A percentile compares a stretch with the other conserved stretches of the same genome.
phyloP scores from a whole-genome alignment of 2,888 invertebrate species.

The Chirona hameri region DNA sequence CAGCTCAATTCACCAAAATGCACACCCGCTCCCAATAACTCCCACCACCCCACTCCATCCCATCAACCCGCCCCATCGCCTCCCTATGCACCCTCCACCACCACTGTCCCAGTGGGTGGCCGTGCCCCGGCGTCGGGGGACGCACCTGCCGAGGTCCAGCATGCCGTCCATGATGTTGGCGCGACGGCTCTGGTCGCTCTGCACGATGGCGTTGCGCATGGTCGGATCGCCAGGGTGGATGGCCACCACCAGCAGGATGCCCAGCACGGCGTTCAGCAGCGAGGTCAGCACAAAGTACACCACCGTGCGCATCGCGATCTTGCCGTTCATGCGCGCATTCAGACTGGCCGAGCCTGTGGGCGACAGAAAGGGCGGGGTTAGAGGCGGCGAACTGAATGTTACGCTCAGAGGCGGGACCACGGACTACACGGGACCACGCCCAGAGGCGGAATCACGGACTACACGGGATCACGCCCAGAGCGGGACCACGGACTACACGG shows the following conservation, averaged over 20 bases:
- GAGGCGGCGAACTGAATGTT: too few species aligned
- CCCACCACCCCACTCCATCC: too few species aligned
- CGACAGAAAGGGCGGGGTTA: background rate
- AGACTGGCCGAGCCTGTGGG: slow-evolving; percentile 72
- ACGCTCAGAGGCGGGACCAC: too few species aligned
- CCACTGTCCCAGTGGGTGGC: too few species aligned
- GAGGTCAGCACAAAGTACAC: slow-evolving; percentile 77
- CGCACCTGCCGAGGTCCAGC: slow-evolving; percentile 79
- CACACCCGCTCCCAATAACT: too few species aligned
- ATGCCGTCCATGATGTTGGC: slow-evolving; percentile 79
- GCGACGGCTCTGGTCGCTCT: slow-evolving; percentile 42
- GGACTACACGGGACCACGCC: too few species aligned
- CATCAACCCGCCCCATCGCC: too few species aligned
- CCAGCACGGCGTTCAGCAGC: slow-evolving; percentile 72
- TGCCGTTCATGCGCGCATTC: slow-evolving; percentile 80
- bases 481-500: too few species aligned
- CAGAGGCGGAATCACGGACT: too few species aligned
- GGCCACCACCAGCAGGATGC: slow-evolving; percentile 64
- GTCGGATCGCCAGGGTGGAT: slow-evolving; percentile 68
- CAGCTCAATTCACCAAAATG: too few species aligned
- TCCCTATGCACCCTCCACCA: too few species aligned
- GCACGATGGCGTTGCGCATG: slow-evolving; percentile 48
- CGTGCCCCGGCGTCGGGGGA: slow-evolving; percentile 41
- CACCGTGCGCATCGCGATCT: slow-evolving; percentile 75
- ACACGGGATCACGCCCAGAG: too few species aligned